A percentile compares a stretch with the other conserved stretches of the same genome.
These are phyloP conservation scores for Sander vitreus DNA, from an alignment of 2,113 vertebrate species.

Conservation along the genomic window DNA sequence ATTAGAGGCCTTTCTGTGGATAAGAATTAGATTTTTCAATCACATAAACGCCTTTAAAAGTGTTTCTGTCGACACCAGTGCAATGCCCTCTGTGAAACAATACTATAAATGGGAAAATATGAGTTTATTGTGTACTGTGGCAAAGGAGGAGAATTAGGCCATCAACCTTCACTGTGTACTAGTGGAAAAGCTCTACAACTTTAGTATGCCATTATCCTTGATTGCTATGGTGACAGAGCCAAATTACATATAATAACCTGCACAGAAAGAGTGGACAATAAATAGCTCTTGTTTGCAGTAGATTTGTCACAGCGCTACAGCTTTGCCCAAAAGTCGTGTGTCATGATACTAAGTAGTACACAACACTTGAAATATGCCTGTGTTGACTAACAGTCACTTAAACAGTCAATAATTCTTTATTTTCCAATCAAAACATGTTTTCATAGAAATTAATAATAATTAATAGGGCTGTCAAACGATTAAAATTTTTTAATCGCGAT, in stretches of 20 bases:
- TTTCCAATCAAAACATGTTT: background rate
- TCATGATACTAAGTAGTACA: constrained; percentile 12
- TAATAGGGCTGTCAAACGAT: no score
- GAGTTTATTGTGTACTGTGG: constrained; percentile 30
- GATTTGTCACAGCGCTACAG: background rate
- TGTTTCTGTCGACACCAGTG: background rate
- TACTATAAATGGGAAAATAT: constrained; percentile 31
- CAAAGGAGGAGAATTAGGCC: constrained; percentile 18
- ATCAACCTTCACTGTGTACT: constrained; percentile 45
- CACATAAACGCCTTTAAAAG: background rate
- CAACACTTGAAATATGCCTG: background rate
- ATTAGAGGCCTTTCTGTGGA: background rate
- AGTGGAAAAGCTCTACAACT: constrained; percentile 22
- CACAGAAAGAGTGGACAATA: constrained; percentile 40
- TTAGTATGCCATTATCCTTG: constrained; percentile 53
- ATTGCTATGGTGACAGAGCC: constrained; percentile 63
- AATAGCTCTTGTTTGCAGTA: constrained; percentile 46
- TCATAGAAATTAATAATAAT: background rate
- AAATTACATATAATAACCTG: constrained; percentile 62
- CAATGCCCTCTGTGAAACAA: constrained; percentile 1
- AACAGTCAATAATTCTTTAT: background rate
- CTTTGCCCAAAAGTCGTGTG: background rate
- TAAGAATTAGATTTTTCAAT: constrained; percentile 41
- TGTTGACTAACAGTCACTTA: background rate
- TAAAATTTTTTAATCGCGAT: no score